Conservation (phyloP, 2,797 vertebrate genomes). For the Chelmon rostratus region DNA sequence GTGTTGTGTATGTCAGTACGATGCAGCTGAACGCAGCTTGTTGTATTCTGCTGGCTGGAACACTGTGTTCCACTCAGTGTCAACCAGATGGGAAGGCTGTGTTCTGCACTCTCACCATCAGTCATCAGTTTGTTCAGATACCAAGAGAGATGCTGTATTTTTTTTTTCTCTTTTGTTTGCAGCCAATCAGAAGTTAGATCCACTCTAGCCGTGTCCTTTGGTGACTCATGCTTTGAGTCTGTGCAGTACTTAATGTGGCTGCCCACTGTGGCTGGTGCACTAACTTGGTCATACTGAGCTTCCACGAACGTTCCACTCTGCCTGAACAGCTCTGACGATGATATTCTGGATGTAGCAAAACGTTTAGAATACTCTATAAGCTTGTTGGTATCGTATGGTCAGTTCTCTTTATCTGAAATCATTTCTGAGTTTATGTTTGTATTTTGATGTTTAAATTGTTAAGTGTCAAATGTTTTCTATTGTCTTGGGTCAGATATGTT, state of each 20-base stretch:
- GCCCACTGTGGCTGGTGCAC: neutral
- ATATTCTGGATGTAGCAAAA: neutral
- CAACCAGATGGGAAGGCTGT: conserved; percentile 53
- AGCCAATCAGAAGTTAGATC: conserved; percentile 20
- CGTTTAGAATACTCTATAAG: neutral
- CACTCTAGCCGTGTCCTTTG: conserved; percentile 13
- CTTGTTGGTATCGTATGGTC: neutral
- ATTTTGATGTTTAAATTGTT: too few species aligned
- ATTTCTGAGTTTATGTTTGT: neutral
- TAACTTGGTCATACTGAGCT: neutral
- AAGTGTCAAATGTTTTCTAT: too few species aligned
- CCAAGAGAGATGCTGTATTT: conserved; percentile 25
- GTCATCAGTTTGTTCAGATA: conserved; percentile 46
- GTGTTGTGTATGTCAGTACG: conserved; percentile 14
- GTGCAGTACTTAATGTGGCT: conserved; percentile 27
- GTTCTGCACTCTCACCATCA: conserved; percentile 44
- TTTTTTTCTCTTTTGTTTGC: conserved; percentile 19
- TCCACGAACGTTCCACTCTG: conserved; percentile 6
- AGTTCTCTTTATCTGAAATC: neutral
- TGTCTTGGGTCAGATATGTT: too few species aligned
- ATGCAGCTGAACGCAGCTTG: conserved; percentile 56
- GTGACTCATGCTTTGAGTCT: conserved; percentile 29
- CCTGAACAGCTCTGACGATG: conserved; percentile 8
- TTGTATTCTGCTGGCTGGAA: conserved; percentile 67
- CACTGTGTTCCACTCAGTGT: conserved; percentile 63